Conservation (phyloP, 2,113 vertebrate species). For the Pycnonotus jocosus region DNA sequence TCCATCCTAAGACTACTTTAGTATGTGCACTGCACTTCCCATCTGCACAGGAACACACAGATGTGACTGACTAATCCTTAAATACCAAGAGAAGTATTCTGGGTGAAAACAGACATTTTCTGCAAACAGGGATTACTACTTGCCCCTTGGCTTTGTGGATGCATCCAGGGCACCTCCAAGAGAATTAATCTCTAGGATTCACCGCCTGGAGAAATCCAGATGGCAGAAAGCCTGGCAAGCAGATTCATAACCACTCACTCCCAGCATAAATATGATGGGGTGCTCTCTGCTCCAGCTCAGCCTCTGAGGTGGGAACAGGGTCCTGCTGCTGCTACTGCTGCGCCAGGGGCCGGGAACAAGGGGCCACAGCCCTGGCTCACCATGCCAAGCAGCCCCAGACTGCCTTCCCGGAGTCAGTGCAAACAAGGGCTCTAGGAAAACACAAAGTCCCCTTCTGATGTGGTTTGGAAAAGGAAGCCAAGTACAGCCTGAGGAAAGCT, state of each 20-base stretch:
- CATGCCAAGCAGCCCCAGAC: not conserved
- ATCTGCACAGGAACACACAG: not conserved
- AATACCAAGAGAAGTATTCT: slow-evolving; percentile 19
- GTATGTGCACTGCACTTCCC: not conserved
- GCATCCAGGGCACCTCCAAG: not conserved
- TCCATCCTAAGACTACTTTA: not conserved
- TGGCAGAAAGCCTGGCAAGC: not conserved
- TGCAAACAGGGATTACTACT: not conserved
- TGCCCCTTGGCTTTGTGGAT: not conserved
- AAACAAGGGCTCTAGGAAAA: slow-evolving; percentile 44
- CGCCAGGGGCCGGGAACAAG: accelerated
- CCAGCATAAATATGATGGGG: accelerated
- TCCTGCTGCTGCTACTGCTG: not conserved
- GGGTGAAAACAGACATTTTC: slow-evolving; percentile 19
- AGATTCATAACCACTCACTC: not conserved
- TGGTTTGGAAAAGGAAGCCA: slow-evolving; percentile 41
- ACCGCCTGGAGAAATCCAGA: not conserved
- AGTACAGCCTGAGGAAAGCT: slow-evolving; percentile 26
- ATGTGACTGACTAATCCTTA: not conserved
- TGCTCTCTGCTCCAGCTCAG: not conserved
- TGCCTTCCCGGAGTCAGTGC: not conserved
- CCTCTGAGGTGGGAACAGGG: not conserved
- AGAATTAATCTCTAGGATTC: not conserved
- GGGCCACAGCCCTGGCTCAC: not conserved
- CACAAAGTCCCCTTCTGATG: slow-evolving; percentile 45